A percentile compares a stretch with the other conserved stretches of the same genome.
These are phyloP conservation scores for Rhinophrynus dorsalis DNA, from an alignment of 2,797 vertebrate species.

Conservation along the genomic window DNA sequence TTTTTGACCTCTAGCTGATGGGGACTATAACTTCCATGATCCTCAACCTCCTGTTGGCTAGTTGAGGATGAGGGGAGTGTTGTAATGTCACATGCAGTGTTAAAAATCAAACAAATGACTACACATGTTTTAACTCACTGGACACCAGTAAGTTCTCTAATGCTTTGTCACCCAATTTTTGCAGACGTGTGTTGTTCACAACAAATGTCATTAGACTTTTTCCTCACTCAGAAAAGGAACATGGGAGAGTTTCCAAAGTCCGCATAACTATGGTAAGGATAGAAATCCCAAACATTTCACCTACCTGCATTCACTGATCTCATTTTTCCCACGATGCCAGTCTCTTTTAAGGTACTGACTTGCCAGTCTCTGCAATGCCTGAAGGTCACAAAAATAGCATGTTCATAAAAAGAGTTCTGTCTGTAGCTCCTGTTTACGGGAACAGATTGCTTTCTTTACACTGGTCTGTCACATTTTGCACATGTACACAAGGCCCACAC, in stretches of 20 bases:
- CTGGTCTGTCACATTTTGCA: constrained; percentile 22
- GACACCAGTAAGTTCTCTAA: too few species aligned
- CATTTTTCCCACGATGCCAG: constrained; percentile 75
- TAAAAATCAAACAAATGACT: too few species aligned
- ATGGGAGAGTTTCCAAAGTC: not conserved
- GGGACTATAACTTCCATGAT: too few species aligned
- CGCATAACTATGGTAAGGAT: too few species aligned
- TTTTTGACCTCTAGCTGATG: too few species aligned
- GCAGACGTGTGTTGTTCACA: too few species aligned
- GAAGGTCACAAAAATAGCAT: constrained; percentile 47
- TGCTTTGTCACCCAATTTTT: too few species aligned
- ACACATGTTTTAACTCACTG: too few species aligned
- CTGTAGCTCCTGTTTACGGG: constrained; percentile 6
- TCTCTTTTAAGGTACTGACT: constrained; percentile 83
- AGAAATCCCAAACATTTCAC: not conserved
- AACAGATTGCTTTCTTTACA: constrained; percentile 8
- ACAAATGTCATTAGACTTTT: too few species aligned
- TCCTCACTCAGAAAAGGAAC: not conserved
- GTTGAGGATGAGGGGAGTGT: too few species aligned
- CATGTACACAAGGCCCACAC: fast-evolving
- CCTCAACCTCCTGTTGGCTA: too few species aligned
- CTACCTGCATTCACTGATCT: constrained; percentile 53
- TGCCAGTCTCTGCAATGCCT: constrained; percentile 86
- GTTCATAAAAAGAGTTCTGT: constrained; percentile 8
- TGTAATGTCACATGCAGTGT: too few species aligned